Conservation (phyloP, 1,140 invertebrate species). For the Rhagoletis pomonella region DNA sequence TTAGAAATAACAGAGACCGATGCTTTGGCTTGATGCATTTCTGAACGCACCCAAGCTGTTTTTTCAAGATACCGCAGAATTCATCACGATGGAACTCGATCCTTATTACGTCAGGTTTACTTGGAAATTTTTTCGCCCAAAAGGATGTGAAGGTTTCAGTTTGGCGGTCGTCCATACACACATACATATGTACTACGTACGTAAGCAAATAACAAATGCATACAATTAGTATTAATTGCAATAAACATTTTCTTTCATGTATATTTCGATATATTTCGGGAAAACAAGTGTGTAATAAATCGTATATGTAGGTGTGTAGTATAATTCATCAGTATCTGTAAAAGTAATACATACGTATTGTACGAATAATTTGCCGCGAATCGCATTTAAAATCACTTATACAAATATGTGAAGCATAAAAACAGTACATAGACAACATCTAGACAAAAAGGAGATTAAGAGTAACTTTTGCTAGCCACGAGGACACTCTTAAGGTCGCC, state of each 20-base stretch:
- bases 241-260: background rate
- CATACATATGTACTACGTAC: no score
- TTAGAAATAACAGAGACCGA: no score
- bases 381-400: constrained; percentile 13
- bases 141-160: no score
- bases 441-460: background rate
- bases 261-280: constrained; percentile 29
- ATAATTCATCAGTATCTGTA: no score
- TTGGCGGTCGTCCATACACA: no score
- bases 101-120: no score
- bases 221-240: background rate
- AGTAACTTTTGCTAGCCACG: no score
- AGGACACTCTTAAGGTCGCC: background rate
- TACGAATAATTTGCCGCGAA: background rate
- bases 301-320: background rate
- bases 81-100: no score
- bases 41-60: no score
- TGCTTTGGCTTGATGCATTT: no score
- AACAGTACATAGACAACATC: background rate
- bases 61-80: no score
- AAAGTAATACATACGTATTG: background rate
- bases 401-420: background rate
- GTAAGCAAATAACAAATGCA: background rate
- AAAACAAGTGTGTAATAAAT: background rate
- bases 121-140: no score